Conservation (phyloP, 2,113 vertebrate genomes). For the Smithornis capensis region DNA sequence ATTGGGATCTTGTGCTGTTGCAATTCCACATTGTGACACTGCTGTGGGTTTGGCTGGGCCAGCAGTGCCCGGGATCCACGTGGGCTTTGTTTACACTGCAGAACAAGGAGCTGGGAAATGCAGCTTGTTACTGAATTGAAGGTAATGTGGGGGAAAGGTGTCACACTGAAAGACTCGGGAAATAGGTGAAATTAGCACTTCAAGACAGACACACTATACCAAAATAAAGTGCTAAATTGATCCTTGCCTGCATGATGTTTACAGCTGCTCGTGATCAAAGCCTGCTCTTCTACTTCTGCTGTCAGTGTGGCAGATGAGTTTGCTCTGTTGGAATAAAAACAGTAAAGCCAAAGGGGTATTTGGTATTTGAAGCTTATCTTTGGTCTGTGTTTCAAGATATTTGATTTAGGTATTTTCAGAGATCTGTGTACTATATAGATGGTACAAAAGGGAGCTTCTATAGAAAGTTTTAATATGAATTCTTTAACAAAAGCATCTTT, state of each 20-base stretch:
- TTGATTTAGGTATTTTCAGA: neutral
- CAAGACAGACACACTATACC: neutral
- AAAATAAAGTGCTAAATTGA: slow-evolving; percentile 7
- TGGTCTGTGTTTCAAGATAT: neutral
- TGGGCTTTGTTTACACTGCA: neutral
- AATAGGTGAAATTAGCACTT: neutral
- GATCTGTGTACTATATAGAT: neutral
- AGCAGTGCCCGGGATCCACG: neutral
- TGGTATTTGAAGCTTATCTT: slow-evolving; percentile 1
- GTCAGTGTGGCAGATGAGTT: neutral
- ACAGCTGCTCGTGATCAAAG: slow-evolving; percentile 29
- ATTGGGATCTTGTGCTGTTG: neutral
- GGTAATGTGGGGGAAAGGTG: neutral
- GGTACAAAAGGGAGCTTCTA: neutral
- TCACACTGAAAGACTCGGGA: neutral
- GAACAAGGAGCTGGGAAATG: accelerated
- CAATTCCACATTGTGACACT: neutral
- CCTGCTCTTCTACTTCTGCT: neutral
- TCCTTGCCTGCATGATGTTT: neutral
- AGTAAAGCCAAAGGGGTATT: neutral
- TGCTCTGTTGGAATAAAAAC: neutral
- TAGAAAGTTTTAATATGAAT: neutral
- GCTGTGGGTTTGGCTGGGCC: neutral
- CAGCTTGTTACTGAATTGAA: neutral
- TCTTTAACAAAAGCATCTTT: neutral